Evolutionary conservation across 1,140 invertebrate species (phyloP).

Genomic region (Lordiphosa collinella): DNA sequence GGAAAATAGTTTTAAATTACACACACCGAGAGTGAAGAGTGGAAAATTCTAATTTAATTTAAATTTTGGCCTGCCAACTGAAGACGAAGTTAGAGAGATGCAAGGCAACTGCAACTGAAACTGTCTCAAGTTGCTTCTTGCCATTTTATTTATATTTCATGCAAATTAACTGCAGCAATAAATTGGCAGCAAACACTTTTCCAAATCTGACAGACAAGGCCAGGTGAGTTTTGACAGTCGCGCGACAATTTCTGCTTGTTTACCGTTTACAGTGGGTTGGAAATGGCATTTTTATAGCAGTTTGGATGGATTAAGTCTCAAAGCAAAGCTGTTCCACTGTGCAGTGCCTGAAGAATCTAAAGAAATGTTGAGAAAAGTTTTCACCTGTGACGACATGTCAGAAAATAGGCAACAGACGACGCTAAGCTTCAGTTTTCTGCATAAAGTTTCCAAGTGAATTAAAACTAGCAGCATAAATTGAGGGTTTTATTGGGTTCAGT

Average conservation of each 20-base stretch:
- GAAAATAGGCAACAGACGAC: too few species aligned
- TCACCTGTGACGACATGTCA: slow-evolving; percentile 8
- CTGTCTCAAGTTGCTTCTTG: slow-evolving; percentile 63
- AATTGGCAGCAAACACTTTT: slow-evolving; percentile 64
- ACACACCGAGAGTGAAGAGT: slow-evolving; percentile 39
- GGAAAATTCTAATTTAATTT: slow-evolving; percentile 75
- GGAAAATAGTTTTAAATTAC: slow-evolving; percentile 77
- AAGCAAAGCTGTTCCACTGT: too few species aligned
- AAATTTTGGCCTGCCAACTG: slow-evolving; percentile 36
- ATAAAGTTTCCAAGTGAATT: too few species aligned
- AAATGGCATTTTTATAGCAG: too few species aligned
- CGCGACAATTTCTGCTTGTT: slow-evolving; percentile 73
- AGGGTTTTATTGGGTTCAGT: slow-evolving; percentile 25
- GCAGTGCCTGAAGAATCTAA: neutral
- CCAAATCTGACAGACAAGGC: slow-evolving; percentile 30
- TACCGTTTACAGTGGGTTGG: too few species aligned
- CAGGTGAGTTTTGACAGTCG: slow-evolving; percentile 60
- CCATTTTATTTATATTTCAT: slow-evolving; percentile 76
- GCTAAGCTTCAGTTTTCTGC: too few species aligned
- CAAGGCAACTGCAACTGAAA: slow-evolving; percentile 11
- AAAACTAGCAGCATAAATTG: too few species aligned
- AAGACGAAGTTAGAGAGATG: neutral
- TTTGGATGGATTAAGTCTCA: too few species aligned
- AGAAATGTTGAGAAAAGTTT: slow-evolving; percentile 25
- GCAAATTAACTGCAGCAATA: slow-evolving; percentile 75